phyloP scores from a whole-genome alignment of 2,797 vertebrate genomes.

The Epinephelus coioides region DNA sequence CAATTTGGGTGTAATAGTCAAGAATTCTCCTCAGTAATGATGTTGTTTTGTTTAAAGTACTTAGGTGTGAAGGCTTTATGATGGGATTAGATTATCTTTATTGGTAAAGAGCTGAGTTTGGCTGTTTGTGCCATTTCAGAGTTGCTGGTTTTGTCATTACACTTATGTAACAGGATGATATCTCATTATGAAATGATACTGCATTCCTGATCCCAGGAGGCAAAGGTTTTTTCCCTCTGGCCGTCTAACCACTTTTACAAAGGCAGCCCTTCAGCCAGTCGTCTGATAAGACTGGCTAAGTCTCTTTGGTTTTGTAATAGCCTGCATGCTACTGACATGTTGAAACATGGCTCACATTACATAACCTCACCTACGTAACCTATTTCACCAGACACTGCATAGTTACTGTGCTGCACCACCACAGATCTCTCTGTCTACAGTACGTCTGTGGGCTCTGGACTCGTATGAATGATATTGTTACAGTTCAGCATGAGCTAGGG shows the following conservation, averaged over 20 bases:
- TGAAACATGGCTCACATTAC: neutral
- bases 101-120: too few relatives aligned
- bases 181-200: neutral
- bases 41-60: neutral
- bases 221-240: slow-evolving; percentile 8
- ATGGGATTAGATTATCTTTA: neutral
- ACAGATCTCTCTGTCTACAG: neutral
- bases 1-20: neutral
- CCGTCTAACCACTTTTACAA: neutral
- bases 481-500: neutral
- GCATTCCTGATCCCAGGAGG: neutral
- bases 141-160: neutral
- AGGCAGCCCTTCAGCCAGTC: neutral
- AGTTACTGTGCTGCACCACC: neutral
- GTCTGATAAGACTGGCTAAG: neutral
- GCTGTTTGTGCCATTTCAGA: neutral
- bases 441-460: neutral
- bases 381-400: neutral
- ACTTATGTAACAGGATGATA: neutral
- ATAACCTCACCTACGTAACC: too few relatives aligned
- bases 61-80: neutral
- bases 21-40: neutral
- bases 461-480: neutral
- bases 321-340: slow-evolving; percentile 4
- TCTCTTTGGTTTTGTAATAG: slow-evolving; percentile 4